A percentile compares a stretch with the other conserved stretches of the same genome.
Evolutionary conservation across 2,113 vertebrate species (phyloP).

Genomic region (Hippopotamus amphibius): DNA sequence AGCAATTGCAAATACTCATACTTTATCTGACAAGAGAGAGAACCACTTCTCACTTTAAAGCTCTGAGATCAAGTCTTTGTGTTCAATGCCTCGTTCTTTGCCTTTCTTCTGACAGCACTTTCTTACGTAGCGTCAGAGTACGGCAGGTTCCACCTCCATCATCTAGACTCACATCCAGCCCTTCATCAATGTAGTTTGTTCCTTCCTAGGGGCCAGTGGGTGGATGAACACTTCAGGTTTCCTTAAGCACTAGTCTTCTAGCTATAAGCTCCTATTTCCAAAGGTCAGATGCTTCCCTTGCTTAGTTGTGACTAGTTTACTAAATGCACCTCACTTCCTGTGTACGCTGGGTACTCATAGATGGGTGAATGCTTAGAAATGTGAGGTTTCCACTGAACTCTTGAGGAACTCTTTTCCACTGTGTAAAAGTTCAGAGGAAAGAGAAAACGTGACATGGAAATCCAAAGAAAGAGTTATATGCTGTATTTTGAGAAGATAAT

Average conservation of each 20-base stretch:
- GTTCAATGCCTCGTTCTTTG: conserved; percentile 73
- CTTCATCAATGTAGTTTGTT: conserved; percentile 84
- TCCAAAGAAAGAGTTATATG: conserved; percentile 82
- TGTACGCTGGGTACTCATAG: conserved; percentile 76
- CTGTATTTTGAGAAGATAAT: conserved; percentile 84
- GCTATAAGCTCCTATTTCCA: conserved; percentile 76
- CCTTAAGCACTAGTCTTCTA: conserved; percentile 69
- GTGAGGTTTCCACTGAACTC: conserved; percentile 80
- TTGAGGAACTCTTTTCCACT: conserved; percentile 79
- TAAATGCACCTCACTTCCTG: conserved; percentile 83
- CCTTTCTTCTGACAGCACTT: conserved; percentile 84
- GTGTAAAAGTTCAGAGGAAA: conserved; percentile 84
- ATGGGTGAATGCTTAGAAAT: conserved; percentile 76
- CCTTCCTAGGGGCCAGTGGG: conserved; percentile 1
- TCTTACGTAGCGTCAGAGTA: conserved; percentile 72
- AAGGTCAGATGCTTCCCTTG: conserved; percentile 83
- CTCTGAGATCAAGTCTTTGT: conserved; percentile 66
- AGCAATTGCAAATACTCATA: conserved; percentile 47
- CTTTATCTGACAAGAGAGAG: conserved; percentile 70
- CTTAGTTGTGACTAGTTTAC: conserved; percentile 82
- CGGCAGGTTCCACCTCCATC: conserved; percentile 82
- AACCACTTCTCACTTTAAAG: conserved; percentile 73
- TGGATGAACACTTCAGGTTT: conserved; percentile 81
- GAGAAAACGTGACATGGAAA: conserved; percentile 80
- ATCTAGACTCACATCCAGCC: conserved; percentile 79